Percentiles rank a stretch among this genome's conserved stretches.
phyloP scores from a whole-genome alignment of 2,113 vertebrate species.

The Alosa alosa region DNA sequence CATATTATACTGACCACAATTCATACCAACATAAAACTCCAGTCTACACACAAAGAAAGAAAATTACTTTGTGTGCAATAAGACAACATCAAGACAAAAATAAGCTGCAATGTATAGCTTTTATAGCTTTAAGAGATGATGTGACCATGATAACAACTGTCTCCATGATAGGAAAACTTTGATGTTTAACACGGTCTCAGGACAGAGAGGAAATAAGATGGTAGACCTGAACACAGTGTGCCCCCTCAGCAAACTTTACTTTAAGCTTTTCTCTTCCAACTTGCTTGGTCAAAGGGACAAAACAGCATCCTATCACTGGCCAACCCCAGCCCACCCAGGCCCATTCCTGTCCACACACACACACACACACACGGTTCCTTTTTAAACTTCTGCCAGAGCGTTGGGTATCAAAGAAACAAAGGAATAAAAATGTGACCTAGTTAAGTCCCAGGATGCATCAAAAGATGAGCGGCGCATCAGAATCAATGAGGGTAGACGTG shows the following conservation, averaged over 20 bases:
- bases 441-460: constrained; percentile 44
- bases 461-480: constrained; percentile 36
- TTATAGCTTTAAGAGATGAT: neutral
- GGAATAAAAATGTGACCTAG: constrained; percentile 45
- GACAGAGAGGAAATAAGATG: neutral
- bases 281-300: neutral
- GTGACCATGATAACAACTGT: neutral
- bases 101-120: too few species aligned
- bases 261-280: neutral
- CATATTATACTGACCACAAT: too few species aligned
- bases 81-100: too few species aligned
- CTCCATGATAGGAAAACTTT: neutral
- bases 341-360: neutral
- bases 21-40: too few species aligned
- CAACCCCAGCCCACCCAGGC: neutral
- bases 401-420: constrained; percentile 41
- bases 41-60: too few species aligned
- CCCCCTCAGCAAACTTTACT: neutral
- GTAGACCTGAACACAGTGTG: neutral
- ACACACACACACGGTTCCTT: constrained; percentile 9
- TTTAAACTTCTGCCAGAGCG: constrained; percentile 34
- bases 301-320: neutral
- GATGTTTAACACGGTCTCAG: neutral
- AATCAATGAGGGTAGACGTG: constrained; percentile 49
- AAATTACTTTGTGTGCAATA: too few species aligned